Percentiles rank a stretch among this genome's conserved stretches.
phyloP scores from a whole-genome alignment of 2,113 vertebrate genomes.

The Odocoileus hemionus region DNA sequence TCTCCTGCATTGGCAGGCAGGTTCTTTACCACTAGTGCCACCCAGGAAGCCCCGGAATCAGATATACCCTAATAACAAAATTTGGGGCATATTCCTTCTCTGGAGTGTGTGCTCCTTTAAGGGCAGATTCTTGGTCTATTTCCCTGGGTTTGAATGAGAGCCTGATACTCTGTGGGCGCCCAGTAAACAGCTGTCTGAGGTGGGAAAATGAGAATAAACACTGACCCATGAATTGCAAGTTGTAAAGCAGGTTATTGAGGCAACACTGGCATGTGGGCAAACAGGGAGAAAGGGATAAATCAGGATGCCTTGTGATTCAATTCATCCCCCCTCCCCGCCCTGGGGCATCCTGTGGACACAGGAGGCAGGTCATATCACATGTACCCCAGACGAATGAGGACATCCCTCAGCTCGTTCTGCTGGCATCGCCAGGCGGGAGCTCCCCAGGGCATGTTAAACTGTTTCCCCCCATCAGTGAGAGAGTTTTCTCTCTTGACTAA shows the following conservation, averaged over 20 bases:
- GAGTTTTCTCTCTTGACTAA: neutral
- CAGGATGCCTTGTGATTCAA: neutral
- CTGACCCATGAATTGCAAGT: no score
- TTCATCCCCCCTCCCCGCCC: accelerated
- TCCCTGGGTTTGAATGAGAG: neutral
- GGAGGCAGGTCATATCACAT: neutral
- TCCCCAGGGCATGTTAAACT: neutral
- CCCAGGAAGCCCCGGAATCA: accelerated
- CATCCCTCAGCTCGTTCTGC: accelerated
- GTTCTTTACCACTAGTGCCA: neutral
- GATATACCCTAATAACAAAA: neutral
- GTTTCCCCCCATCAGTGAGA: neutral
- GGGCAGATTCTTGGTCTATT: neutral
- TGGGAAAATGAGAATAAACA: neutral
- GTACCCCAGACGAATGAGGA: neutral
- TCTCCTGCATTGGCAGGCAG: neutral
- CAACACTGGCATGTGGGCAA: accelerated
- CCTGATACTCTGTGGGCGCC: neutral
- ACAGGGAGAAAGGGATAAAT: neutral
- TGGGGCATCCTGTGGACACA: accelerated
- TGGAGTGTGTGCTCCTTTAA: neutral
- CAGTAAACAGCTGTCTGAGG: neutral
- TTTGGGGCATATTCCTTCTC: neutral
- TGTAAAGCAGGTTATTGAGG: neutral
- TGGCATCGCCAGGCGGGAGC: neutral